phyloP scores from a whole-genome alignment of 2,888 invertebrate genomes.

The Mallateleia sp. region DNA sequence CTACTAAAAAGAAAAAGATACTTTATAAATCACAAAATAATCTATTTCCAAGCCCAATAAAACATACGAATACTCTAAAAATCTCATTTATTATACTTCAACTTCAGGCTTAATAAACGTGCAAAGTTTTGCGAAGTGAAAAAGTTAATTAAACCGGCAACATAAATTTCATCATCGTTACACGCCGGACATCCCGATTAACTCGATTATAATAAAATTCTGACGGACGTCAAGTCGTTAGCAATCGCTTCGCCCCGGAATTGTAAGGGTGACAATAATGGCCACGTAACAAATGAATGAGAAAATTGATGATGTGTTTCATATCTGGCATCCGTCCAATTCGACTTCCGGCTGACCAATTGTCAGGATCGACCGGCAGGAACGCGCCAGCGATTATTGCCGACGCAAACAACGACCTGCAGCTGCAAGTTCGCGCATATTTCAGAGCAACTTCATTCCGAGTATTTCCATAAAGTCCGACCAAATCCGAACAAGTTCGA shows the following conservation, averaged over 20 bases:
- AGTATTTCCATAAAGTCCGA: constrained; percentile 58
- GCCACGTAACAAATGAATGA: constrained; percentile 52
- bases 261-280: constrained; percentile 28
- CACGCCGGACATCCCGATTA: constrained; percentile 12
- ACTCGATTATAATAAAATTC: constrained; percentile 30
- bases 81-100: constrained; percentile 9
- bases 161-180: constrained; percentile 23
- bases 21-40: too few species aligned
- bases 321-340: constrained; percentile 69
- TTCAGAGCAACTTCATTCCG: constrained; percentile 43
- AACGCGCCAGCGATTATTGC: constrained; percentile 40
- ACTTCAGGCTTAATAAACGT: constrained; percentile 14
- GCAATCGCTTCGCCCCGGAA: neutral
- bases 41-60: too few species aligned
- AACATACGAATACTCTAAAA: constrained; percentile 7
- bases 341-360: constrained; percentile 66
- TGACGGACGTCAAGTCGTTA: constrained; percentile 14
- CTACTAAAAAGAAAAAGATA: too few species aligned
- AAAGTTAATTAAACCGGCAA: constrained; percentile 34
- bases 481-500: constrained; percentile 28
- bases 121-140: constrained; percentile 20
- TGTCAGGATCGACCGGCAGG: constrained; percentile 40
- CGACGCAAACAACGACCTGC: constrained; percentile 21
- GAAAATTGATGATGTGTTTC: constrained; percentile 71
- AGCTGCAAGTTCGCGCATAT: constrained; percentile 21